Conservation (phyloP, 2,888 invertebrate genomes). For the Venustoraphidia nigricollis region DNA sequence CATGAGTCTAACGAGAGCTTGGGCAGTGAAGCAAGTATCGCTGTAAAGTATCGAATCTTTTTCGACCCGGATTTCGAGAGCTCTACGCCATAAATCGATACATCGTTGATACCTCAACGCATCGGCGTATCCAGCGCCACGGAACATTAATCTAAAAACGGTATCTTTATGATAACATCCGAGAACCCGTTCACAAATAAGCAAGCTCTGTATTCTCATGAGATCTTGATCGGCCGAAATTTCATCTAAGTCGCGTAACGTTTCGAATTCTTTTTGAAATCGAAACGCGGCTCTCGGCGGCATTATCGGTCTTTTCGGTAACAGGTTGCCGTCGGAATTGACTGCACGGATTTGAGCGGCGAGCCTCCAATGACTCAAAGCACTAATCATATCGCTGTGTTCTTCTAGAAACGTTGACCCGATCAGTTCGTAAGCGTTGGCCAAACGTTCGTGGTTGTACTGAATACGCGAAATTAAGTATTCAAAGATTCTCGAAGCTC, state of each 20-base stretch:
- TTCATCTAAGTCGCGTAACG: slow-evolving; percentile 52
- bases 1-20: slow-evolving; percentile 73
- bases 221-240: slow-evolving; percentile 68
- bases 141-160: slow-evolving; percentile 41
- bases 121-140: slow-evolving; percentile 59
- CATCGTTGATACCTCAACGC: slow-evolving; percentile 64
- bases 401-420: slow-evolving; percentile 81
- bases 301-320: slow-evolving; percentile 36
- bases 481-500: slow-evolving; percentile 54
- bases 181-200: slow-evolving; percentile 77
- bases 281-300: slow-evolving; percentile 45
- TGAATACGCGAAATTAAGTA: slow-evolving; percentile 45
- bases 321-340: slow-evolving; percentile 13
- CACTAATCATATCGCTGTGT: slow-evolving; percentile 56
- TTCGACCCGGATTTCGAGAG: slow-evolving; percentile 61
- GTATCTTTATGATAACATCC: slow-evolving; percentile 79
- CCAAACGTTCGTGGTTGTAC: slow-evolving; percentile 51
- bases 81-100: slow-evolving; percentile 75
- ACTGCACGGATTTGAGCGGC: slow-evolving; percentile 50
- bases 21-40: slow-evolving; percentile 75
- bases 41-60: slow-evolving; percentile 61
- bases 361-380: slow-evolving; percentile 62
- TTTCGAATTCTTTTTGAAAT: slow-evolving; percentile 57
- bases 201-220: slow-evolving; percentile 71
- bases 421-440: slow-evolving; percentile 78